Evolutionary conservation across 2,888 invertebrate genomes (phyloP), one percentile per base, ranked within the genome.

Genomic region (Scaptodrosophila latifasciaeformis): DNA sequence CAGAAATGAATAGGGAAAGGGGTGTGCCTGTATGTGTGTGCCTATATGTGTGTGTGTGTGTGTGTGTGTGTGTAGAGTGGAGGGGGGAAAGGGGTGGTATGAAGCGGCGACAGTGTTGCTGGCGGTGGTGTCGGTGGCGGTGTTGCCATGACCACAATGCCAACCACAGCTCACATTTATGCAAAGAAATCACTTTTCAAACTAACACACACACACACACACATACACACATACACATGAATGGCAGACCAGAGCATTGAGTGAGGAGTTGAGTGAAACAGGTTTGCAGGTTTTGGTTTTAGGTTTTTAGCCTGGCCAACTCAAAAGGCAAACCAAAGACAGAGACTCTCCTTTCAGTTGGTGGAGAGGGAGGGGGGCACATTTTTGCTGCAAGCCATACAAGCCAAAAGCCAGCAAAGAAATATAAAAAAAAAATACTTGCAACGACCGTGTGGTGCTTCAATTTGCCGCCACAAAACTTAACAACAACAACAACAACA

Each of bases 141-240:
- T n/a, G n/a, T n/a, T n/a, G n/a, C n/a, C n/a, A n/a, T n/a, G n/a
- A n/a, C n/a, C 43, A 43, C 47, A 39, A 24, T 29, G 47, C 15
- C 37, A 39, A 24, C 39, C n/a, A n/a, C n/a, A n/a, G n/a, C n/a
- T n/a, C 37, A 17, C 37, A 37, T 70, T 81, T 75, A 67, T 77
- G 70, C 77, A 74, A 70, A 77, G 77, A 77, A 79, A 77, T 77
- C 79, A 81, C 77, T 80, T 80, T 79, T 81, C 77, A 70, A 76
- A 68, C 61, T 62, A 64, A 63, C 35, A 37, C 37, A 29, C 39
- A 39, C 39, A 24, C 27, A 49, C 37, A 27, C 39, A 18, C 39
- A 39, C 19, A 30, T 37, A 18, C 18, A 9, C 12, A 49, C 4
- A n/a, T 39, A 47, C 9, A 27, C 18, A 24, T 21, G 15, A n/a